Evolutionary conservation across 2,888 invertebrate species (phyloP).

Genomic region (Pachycephus smyrnensis): DNA sequence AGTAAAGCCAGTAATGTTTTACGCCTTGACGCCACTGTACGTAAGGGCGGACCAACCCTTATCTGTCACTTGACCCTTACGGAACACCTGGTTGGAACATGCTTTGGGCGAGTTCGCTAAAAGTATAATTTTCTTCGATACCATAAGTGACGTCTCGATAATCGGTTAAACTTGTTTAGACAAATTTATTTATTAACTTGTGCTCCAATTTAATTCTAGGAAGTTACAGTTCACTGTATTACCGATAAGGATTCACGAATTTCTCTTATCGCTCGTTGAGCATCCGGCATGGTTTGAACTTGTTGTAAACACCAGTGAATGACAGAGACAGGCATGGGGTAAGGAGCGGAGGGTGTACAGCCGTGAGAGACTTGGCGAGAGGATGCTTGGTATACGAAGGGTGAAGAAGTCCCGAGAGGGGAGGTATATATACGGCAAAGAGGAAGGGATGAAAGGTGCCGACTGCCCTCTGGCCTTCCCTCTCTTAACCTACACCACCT

Average conservation of each 20-base stretch:
- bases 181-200: too few species aligned
- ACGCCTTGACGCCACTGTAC: not conserved
- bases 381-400: not conserved
- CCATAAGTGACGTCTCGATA: too few species aligned
- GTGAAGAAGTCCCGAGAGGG: not conserved
- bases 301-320: not conserved
- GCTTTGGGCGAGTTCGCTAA: not conserved
- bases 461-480: constrained; percentile 9
- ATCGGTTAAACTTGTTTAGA: too few species aligned
- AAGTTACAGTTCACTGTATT: too few species aligned
- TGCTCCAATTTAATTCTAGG: too few species aligned
- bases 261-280: not conserved
- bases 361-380: not conserved
- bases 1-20: not conserved
- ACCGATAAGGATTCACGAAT: not conserved
- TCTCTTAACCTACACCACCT: constrained; percentile 4
- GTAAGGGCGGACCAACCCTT: not conserved
- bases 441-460: constrained; percentile 23
- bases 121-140: not conserved
- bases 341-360: not conserved
- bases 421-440: not conserved
- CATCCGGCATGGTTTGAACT: not conserved
- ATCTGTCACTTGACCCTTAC: not conserved
- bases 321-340: not conserved
- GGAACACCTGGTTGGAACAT: not conserved